A percentile compares a stretch with the other conserved stretches of the same genome.
phyloP scores from a whole-genome alignment of 2,888 invertebrate species.

The Meiosimyza platycephala region DNA sequence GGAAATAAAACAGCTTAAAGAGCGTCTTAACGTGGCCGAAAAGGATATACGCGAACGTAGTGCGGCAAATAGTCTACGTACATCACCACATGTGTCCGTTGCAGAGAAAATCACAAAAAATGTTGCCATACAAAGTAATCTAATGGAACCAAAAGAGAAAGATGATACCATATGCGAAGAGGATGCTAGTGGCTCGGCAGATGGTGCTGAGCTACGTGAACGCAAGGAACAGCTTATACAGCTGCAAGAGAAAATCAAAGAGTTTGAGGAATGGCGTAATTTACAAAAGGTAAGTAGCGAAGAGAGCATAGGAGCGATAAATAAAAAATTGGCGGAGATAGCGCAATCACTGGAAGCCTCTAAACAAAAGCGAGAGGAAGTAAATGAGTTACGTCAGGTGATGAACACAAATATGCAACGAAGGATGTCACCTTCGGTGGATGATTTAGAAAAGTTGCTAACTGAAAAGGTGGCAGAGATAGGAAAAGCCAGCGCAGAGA shows the following conservation, averaged over 20 bases:
- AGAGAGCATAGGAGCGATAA: conserved; percentile 54
- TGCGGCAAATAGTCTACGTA: conserved; percentile 34
- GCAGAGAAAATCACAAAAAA: conserved; percentile 38
- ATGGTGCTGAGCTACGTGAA: conserved; percentile 46
- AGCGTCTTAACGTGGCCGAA: conserved; percentile 73
- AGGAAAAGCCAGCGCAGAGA: conserved; percentile 52
- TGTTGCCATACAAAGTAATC: conserved; percentile 56
- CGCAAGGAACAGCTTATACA: conserved; percentile 51
- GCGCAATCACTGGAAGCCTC: conserved; percentile 48
- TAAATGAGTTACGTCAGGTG: background rate
- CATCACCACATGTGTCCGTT: conserved; percentile 21
- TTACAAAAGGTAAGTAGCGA: conserved; percentile 53
- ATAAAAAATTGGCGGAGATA: conserved; percentile 53
- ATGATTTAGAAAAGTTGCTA: conserved; percentile 55
- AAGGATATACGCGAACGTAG: conserved; percentile 67
- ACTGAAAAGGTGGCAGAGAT: conserved; percentile 58
- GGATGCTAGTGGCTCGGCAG: conserved; percentile 12
- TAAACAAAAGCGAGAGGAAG: conserved; percentile 34
- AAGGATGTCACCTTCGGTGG: conserved; percentile 49
- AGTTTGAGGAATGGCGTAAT: conserved; percentile 56
- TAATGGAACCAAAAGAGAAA: conserved; percentile 54
- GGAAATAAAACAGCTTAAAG: conserved; percentile 75
- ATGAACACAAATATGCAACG: conserved; percentile 41
- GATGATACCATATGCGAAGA: conserved; percentile 49
- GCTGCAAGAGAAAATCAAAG: conserved; percentile 51